Base-by-base conservation (phyloP, 2,888 invertebrate species). In the Pharmacophagus antenor region DNA sequence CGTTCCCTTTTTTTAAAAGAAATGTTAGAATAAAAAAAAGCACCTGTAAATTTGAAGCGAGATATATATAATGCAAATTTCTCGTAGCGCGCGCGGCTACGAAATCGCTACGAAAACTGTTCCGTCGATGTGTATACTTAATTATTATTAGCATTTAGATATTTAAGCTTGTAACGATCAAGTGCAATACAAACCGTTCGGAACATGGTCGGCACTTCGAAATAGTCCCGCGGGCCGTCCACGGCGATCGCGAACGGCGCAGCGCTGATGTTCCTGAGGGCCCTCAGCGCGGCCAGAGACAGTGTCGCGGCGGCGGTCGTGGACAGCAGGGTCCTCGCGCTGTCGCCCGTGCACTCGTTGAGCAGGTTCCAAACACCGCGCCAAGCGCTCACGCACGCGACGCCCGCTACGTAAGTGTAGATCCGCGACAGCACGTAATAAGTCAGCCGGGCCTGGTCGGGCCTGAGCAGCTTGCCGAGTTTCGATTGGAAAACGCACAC, bases 311-410 rank as follows among this genome's bases (percentile, higher is more conserved):
- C 92, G 41, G 92, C 82, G 10, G 94, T 94, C 0, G 94, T 94
- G 10, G 93, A 90, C 62, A 93, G 87, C 62, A 95, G 90, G 65
- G 93, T 92, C 61, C 84, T 88, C 56, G 83, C 89, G 74, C 90
- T 92, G 68, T 87, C 88, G 46, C 93, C 93, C 41, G 95, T 94
- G 71, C 94, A 93, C 76, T 93, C 88, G 76, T 96, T 96, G 71
- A 96, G 91, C 52, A 94, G 86, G 69, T 92, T 92, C 97, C 97
- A 97, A 48, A 95, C 93, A 1, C 97, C 97, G 8, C 97, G 92
- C 97, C 97, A 97, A 62, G 95, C 95, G 74, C 95, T 96, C 47
- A 97, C 96, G 80, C 96, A 96, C 64, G 95, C 94, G 70, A 95
- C 92, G 8, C 94, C 96, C 74, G 95, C 96, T 66, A 94, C 77